phyloP scores from a whole-genome alignment of 2,113 vertebrate species.

The Cathartes aura region DNA sequence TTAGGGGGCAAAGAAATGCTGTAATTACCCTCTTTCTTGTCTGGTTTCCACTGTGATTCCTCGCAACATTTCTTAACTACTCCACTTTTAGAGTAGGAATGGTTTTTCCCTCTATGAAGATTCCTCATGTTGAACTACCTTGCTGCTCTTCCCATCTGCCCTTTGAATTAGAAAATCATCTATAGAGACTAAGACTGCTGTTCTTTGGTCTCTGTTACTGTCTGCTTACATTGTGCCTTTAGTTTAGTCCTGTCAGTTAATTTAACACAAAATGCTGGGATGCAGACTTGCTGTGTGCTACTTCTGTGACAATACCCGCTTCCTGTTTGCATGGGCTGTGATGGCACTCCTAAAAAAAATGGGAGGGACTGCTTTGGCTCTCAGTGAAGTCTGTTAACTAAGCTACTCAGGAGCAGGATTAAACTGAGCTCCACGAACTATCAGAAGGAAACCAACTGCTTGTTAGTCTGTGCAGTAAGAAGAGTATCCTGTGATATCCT shows the following conservation, averaged over 20 bases:
- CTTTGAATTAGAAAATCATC: not conserved
- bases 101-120: not conserved
- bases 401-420: not conserved
- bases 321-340: not conserved
- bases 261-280: not conserved
- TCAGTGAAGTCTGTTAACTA: not conserved
- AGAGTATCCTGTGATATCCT: not conserved
- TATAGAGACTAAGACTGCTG: not conserved
- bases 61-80: not conserved
- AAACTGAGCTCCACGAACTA: not conserved
- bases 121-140: not conserved
- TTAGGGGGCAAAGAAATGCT: not conserved
- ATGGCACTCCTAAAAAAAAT: not conserved
- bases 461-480: not conserved
- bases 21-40: not conserved
- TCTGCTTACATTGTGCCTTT: not conserved
- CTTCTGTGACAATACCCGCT: rapidly evolving
- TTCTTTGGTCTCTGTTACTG: not conserved
- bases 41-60: not conserved
- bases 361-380: not conserved
- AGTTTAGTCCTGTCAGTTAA: not conserved
- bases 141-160: not conserved
- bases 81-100: not conserved
- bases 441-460: not conserved
- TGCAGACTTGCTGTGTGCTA: not conserved